phyloP scores from a whole-genome alignment of 2,113 vertebrate species.

The Dicrurus megarhynchus region DNA sequence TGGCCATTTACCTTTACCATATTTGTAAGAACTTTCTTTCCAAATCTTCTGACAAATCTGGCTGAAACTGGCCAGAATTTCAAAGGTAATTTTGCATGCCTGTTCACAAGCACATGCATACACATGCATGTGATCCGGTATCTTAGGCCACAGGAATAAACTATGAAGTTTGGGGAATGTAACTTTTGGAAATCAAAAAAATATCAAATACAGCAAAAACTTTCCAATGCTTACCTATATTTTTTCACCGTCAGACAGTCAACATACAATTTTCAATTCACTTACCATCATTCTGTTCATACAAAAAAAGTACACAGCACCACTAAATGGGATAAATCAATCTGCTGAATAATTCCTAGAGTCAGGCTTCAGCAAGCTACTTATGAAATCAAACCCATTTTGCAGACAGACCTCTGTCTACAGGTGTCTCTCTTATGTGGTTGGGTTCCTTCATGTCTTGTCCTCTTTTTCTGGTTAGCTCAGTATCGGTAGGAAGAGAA shows the following conservation, averaged over 20 bases:
- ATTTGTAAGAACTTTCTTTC: background rate
- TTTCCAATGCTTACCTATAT: background rate
- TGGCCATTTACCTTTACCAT: background rate
- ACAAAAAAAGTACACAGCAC: background rate
- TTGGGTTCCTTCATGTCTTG: background rate
- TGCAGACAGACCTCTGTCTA: background rate
- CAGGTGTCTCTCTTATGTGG: background rate
- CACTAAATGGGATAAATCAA: background rate
- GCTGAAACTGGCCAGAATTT: background rate
- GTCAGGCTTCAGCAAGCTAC: background rate
- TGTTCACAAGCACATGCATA: fast-evolving
- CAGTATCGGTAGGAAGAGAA: background rate
- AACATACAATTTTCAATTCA: background rate
- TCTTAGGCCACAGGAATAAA: background rate
- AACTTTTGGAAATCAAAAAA: background rate
- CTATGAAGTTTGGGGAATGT: background rate
- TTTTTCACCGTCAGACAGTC: background rate
- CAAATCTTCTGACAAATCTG: background rate
- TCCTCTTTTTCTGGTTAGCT: background rate
- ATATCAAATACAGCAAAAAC: fast-evolving
- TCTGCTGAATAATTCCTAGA: background rate
- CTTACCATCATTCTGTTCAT: background rate
- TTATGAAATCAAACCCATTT: background rate
- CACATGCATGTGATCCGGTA: background rate
- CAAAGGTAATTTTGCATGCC: background rate